Evolutionary conservation across 2,888 invertebrate species (phyloP), one percentile per base, ranked within the genome.

Genomic region (Eupithecia inturbata): DNA sequence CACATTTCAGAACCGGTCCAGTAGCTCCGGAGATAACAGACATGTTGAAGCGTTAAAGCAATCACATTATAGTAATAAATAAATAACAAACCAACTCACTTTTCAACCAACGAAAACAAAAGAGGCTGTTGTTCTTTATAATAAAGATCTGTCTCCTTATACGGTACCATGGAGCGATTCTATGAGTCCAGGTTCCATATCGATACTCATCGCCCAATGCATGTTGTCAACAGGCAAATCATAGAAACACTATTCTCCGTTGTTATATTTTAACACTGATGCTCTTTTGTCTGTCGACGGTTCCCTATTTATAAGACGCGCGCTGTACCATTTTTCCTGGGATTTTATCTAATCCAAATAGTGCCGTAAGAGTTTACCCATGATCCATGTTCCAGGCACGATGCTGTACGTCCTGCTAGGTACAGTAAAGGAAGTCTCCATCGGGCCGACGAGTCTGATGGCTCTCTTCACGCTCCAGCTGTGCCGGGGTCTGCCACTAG

Each of bases 361-460:
- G 22, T 57, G 57, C 12, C 5, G 10, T 53, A 10, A 57, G 14
- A 57, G 57, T 22, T 57, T 10, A 45, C 45, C 41, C 0, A 53
- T 22, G 2, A 10, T 70, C 4, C 62, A 33, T 67, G 19, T 66
- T 77, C 57, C 87, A 95, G 96, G 97, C n/a, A 97, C 97, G 70
- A 97, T 99, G 83, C 95, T 98, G 71, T 99, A 99, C 92, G 95
- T 97, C 71, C 89, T 98, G 82, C 96, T 99, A 83, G 99, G 99
- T 60, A 98, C 98, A 0, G 96, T 97, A 79, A 97, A 96, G 86
- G 97, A 97, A 92, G 97, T 97, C 3, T 97, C 97, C 0, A 97
- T 98, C 79, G 98, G 99, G n/a, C 98, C 99, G 0, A 98, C 99
- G 0, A 98, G 98, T 82, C 95, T 99, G 76, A 98, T 99, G 98